Conservation (phyloP, 1,140 invertebrate species). For the Yoshiicerus persimilis region DNA sequence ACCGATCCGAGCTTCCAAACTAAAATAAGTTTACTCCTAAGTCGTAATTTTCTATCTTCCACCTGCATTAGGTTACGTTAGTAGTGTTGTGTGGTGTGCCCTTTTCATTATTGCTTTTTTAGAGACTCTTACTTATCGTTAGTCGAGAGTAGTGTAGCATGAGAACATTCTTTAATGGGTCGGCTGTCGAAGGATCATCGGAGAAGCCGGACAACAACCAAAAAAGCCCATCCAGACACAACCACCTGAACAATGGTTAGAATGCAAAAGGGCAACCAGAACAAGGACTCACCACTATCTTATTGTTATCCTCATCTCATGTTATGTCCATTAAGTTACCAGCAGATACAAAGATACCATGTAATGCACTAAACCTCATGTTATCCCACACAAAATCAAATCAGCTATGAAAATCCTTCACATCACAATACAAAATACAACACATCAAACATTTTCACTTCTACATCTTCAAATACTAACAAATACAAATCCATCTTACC, state of each 20-base stretch:
- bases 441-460: not conserved
- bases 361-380: not conserved
- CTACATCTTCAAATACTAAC: not conserved
- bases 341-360: not conserved
- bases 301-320: not conserved
- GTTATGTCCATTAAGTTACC: not conserved
- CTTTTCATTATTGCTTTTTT: constrained; percentile 14
- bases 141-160: not conserved
- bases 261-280: not conserved
- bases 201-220: not conserved
- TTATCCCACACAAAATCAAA: not conserved
- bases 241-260: not conserved
- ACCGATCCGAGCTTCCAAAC: not conserved
- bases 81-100: not conserved
- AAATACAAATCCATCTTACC: not conserved
- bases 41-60: constrained; percentile 5
- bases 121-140: not conserved
- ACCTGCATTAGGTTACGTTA: not conserved
- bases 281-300: not conserved
- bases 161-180: constrained; percentile 4
- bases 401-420: not conserved
- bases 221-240: not conserved
- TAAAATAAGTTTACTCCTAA: not conserved
- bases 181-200: constrained; percentile 1
- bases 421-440: not conserved